These are phyloP conservation scores for Loris lydekkerianus DNA, from an alignment of 2,797 vertebrate genomes.

Conservation along the genomic window DNA sequence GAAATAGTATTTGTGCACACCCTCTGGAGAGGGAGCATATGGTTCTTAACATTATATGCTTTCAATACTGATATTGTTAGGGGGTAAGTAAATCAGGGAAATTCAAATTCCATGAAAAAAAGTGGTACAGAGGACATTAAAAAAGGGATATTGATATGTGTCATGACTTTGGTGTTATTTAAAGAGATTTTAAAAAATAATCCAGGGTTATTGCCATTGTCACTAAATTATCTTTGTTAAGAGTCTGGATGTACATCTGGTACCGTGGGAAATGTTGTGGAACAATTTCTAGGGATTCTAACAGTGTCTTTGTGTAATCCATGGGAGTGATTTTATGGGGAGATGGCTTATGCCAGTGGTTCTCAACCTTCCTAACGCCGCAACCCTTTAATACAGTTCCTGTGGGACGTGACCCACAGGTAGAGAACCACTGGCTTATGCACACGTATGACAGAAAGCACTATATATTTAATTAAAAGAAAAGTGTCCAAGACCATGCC, in stretches of 20 bases:
- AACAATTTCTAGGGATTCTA: constrained; percentile 51
- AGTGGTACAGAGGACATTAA: constrained; percentile 51
- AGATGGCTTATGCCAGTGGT: constrained; percentile 51
- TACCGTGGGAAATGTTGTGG: constrained; percentile 37
- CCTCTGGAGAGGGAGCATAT: constrained; percentile 79
- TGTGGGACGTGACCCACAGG: no score
- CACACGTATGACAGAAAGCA: constrained; percentile 53
- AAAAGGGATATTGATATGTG: constrained; percentile 51
- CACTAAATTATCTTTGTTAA: constrained; percentile 63
- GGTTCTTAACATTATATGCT: constrained; percentile 76
- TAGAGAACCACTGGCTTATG: not conserved
- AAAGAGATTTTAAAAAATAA: constrained; percentile 70
- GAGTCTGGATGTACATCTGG: constrained; percentile 66
- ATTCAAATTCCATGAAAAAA: constrained; percentile 73
- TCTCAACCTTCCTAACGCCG: no score
- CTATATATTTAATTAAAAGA: constrained; percentile 61
- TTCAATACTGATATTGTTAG: constrained; percentile 79
- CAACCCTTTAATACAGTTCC: no score
- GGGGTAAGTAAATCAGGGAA: constrained; percentile 70
- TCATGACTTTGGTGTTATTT: constrained; percentile 65
- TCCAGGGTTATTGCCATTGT: constrained; percentile 49
- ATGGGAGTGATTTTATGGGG: constrained; percentile 50
- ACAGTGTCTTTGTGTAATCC: constrained; percentile 58
- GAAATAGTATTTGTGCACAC: constrained; percentile 82
- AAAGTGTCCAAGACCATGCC: constrained; percentile 40